A percentile compares a stretch with the other conserved stretches of the same genome.
phyloP scores from a whole-genome alignment of 2,113 vertebrate genomes.

The Gallinago undulata region DNA sequence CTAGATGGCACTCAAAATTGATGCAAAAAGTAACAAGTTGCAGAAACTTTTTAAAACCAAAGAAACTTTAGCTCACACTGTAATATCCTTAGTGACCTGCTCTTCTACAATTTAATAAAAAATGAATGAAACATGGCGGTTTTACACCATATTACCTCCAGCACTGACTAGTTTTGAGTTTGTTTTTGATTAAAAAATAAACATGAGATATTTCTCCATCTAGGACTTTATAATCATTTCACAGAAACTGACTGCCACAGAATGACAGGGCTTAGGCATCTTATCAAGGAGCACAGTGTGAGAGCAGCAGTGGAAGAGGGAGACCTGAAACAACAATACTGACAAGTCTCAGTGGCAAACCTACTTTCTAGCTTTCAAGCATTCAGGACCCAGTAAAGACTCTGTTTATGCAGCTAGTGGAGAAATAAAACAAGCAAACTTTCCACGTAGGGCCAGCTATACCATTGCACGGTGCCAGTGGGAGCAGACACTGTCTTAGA shows the following conservation, averaged over 20 bases:
- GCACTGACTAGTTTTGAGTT: background rate
- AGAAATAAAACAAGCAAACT: background rate
- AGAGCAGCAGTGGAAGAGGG: background rate
- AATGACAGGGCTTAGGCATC: background rate
- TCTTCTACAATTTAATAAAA: background rate
- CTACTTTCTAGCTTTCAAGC: background rate
- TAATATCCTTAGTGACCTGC: background rate
- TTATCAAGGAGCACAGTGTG: background rate
- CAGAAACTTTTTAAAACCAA: background rate
- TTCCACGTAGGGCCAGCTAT: background rate
- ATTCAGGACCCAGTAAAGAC: background rate
- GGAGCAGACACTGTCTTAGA: background rate
- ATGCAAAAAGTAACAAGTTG: background rate
- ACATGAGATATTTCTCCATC: background rate
- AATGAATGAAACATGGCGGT: background rate
- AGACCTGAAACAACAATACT: background rate
- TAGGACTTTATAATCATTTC: background rate
- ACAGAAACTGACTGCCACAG: background rate
- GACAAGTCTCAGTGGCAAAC: background rate
- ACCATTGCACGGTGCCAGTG: background rate
- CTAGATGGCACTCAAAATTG: background rate
- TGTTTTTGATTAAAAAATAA: background rate
- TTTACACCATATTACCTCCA: background rate
- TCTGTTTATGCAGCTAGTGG: background rate
- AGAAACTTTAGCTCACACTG: background rate